Evolutionary conservation across 1,140 invertebrate genomes (phyloP).

Genomic region (Eurytemora carolleeae): DNA sequence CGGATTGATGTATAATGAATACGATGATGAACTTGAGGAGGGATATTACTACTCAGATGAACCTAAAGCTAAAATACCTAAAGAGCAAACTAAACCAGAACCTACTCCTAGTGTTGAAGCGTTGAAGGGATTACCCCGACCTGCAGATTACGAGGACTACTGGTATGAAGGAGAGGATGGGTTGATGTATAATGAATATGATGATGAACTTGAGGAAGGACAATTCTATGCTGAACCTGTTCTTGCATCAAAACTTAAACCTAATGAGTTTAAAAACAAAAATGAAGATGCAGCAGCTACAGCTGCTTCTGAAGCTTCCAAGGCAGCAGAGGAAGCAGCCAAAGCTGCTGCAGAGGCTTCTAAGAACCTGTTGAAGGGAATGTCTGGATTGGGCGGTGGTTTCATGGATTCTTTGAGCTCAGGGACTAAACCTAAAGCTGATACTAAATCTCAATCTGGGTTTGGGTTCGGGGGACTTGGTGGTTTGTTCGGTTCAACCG

Average conservation of each 20-base stretch:
- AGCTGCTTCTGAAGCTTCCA: background rate
- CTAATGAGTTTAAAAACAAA: background rate
- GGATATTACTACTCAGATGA: background rate
- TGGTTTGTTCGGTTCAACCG: background rate
- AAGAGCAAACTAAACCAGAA: background rate
- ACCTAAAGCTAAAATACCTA: too few species aligned
- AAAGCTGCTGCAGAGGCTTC: constrained; percentile 14
- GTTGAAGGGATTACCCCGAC: background rate
- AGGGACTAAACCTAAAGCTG: background rate
- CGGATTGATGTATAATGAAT: background rate
- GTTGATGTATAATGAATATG: constrained; percentile 7
- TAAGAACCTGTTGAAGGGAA: constrained; percentile 6
- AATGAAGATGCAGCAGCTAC: background rate
- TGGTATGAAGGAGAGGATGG: constrained; percentile 12
- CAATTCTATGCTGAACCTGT: background rate
- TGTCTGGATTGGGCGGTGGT: constrained; percentile 3
- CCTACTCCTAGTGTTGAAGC: background rate
- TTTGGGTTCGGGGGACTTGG: background rate
- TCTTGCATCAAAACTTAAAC: background rate
- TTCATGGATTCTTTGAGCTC: background rate
- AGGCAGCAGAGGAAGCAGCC: constrained; percentile 9
- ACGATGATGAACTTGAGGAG: background rate
- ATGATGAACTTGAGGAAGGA: background rate
- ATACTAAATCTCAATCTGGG: background rate
- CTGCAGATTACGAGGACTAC: constrained; percentile 8